Base-by-base conservation (phyloP, 2,797 vertebrate species). In the Moxostoma hubbsi region DNA sequence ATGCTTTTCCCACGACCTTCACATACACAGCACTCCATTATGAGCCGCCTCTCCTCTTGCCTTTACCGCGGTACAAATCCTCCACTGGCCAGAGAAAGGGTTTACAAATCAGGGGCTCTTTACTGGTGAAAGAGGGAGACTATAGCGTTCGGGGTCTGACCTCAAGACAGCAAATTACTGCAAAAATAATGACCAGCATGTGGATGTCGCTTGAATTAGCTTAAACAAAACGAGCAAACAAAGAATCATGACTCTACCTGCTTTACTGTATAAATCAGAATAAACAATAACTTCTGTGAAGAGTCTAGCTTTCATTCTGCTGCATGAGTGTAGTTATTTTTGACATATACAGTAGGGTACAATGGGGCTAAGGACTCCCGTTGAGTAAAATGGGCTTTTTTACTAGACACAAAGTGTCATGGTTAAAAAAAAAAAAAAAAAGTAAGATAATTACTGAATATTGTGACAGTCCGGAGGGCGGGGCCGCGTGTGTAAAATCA, bases 61-160 rank as follows among this genome's bases (percentile, higher is more conserved):
- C 79, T 82, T 80, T 68, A 78, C 70, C 47, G 62, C 47, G 51
- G 71, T 78, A 81, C 18, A 83, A 63, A 50, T 82, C 16, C 66
- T 80, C 53, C 66, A 68, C 50, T 12, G 83, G 92, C 90, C 93
- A 93, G 89, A 92, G 93, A 84, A 84, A 89, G 82, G 90, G 91
- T 92, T 94, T 93, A 93, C 90, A 92, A 94, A 92, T 88, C 87
- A 89, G 88, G 84, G 87, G 93, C 90, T 91, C 91, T 91, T 93
- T 86, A 89, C 93, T 91, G 93, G 90, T 93, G 93, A 92, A 92
- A 89, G 68, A 63, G 59, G 59, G 73, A 54, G 64, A 43, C 70
- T 45, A 2, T 54, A 36, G 54, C 61, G 84, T 90, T 88, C 93
- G 93, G 77, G 54, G 73, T 75, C 63, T 75, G 68, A 80, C 94